A percentile compares a stretch with the other conserved stretches of the same genome.
Conservation (phyloP, 2,888 invertebrate species). For the Boloria euphrosyne region DNA sequence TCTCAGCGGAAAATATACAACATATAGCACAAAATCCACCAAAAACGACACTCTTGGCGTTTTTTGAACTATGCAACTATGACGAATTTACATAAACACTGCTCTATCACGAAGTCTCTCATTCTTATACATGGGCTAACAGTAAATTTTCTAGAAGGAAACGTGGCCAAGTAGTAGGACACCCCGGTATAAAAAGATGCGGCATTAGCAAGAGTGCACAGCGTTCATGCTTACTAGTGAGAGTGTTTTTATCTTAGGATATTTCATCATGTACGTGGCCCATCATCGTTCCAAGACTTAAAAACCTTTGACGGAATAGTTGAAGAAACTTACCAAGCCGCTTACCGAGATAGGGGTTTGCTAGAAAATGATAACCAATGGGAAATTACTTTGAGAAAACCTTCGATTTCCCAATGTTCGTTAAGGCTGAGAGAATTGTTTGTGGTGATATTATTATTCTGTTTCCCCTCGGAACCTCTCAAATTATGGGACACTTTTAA, state of each 20-base stretch:
- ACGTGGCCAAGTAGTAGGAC: background rate
- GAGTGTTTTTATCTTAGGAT: constrained; percentile 45
- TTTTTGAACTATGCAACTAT: background rate
- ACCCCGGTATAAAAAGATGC: constrained; percentile 4
- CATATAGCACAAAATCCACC: constrained; percentile 1
- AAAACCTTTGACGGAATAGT: constrained; percentile 43
- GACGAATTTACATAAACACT: background rate
- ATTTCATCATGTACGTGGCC: constrained; percentile 41
- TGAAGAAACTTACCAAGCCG: constrained; percentile 39
- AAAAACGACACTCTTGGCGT: background rate
- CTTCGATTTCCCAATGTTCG: constrained; percentile 34
- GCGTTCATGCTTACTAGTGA: constrained; percentile 39
- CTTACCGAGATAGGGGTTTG: constrained; percentile 40
- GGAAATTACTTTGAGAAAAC: constrained; percentile 35
- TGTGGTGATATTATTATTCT: constrained; percentile 41
- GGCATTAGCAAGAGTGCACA: constrained; percentile 46
- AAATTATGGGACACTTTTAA: constrained; percentile 25
- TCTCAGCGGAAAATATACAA: too few species aligned
- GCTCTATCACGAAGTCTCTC: background rate
- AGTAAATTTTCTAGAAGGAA: background rate
- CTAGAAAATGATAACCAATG: constrained; percentile 22
- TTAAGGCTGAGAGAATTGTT: constrained; percentile 41
- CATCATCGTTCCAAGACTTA: constrained; percentile 43
- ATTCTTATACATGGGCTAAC: constrained; percentile 2
- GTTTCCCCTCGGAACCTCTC: constrained; percentile 34